A percentile compares a stretch with the other conserved stretches of the same genome.
These are phyloP conservation scores for Tautogolabrus adspersus DNA, from an alignment of 2,113 vertebrate species.

Conservation along the genomic window DNA sequence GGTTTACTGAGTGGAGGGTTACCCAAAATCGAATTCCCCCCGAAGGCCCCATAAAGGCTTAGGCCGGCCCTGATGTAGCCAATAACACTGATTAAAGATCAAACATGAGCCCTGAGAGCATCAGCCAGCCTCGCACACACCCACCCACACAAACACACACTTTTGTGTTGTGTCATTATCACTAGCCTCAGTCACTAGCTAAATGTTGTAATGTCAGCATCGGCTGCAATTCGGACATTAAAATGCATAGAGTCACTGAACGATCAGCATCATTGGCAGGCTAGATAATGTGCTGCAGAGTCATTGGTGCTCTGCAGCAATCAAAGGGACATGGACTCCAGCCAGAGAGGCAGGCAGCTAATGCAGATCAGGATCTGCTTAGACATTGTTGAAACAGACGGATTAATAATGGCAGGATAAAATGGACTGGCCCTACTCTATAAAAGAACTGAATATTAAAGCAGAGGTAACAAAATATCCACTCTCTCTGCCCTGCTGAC, in stretches of 20 bases:
- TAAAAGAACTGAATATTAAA: conserved; percentile 48
- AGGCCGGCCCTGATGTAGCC: neutral
- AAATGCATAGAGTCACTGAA: conserved; percentile 40
- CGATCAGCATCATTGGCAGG: conserved; percentile 28
- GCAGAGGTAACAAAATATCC: conserved; percentile 21
- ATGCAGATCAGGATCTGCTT: conserved; percentile 54
- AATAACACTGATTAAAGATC: conserved; percentile 5
- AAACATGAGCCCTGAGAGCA: neutral
- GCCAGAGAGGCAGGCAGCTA: conserved; percentile 47
- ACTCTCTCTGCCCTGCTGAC: conserved; percentile 31
- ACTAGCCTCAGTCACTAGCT: conserved; percentile 1
- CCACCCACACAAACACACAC: neutral
- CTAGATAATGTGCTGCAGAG: conserved; percentile 43
- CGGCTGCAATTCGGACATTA: conserved; percentile 24
- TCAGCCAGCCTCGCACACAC: neutral
- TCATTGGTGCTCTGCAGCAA: conserved; percentile 52
- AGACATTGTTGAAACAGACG: conserved; percentile 35
- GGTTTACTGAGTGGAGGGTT: neutral
- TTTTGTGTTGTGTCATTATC: conserved; percentile 4
- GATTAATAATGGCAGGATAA: conserved; percentile 62
- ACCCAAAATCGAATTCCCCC: neutral
- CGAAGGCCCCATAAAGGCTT: neutral
- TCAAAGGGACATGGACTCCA: conserved; percentile 44
- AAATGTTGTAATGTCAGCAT: neutral
- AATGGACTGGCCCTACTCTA: conserved; percentile 51